Evolutionary conservation across 2,888 invertebrate genomes (phyloP), one percentile per base, ranked within the genome.

Genomic region (Pedicia rivosa): DNA sequence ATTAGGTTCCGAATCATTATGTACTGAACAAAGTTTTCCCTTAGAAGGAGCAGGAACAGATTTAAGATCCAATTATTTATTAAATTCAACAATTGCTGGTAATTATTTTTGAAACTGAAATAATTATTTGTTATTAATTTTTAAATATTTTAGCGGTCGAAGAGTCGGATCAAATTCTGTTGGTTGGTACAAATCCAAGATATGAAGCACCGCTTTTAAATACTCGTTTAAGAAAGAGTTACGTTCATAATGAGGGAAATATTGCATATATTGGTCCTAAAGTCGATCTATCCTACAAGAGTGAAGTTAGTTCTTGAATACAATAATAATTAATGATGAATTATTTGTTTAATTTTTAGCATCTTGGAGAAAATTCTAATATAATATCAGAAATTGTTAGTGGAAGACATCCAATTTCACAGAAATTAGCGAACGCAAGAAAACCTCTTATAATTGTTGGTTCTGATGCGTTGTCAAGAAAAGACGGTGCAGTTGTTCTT

Each of bases 141-240:
- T 13, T 3, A 26, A 19, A 31, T 19, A 15, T 34, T 19, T 35
- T 22, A 75, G 79, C 78, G 31, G 71, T 95, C 19, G 98, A 99
- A 62, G 83, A 94, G 41, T 83, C 95, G 0, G 98, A 98, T 62
- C 72, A 84, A 39, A 72, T 98, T 14, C 64, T 98, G 1, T 65
- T 99, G 36, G 76, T 98, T 48, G 98, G 98, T 38, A 92, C 94
- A 2, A 99, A 99, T 67, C 88, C 94, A 0, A 74, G 98, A 36
- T 91, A 84, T 58, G 98, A 98, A 64, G 97, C 98, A 27, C 95
- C 98, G 2, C 65, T 98, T 20, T 66, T 99, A 40, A 98, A 98
- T 63, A 82, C 97, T 1, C 75, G 98, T 49, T 75, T 99, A 44
- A 76, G 98, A 41, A 99, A 98, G 63, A 77, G 82, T 40, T 97